These are phyloP conservation scores for Ancistrus triradiatus DNA, from an alignment of 2,113 vertebrate species.

Conservation along the genomic window DNA sequence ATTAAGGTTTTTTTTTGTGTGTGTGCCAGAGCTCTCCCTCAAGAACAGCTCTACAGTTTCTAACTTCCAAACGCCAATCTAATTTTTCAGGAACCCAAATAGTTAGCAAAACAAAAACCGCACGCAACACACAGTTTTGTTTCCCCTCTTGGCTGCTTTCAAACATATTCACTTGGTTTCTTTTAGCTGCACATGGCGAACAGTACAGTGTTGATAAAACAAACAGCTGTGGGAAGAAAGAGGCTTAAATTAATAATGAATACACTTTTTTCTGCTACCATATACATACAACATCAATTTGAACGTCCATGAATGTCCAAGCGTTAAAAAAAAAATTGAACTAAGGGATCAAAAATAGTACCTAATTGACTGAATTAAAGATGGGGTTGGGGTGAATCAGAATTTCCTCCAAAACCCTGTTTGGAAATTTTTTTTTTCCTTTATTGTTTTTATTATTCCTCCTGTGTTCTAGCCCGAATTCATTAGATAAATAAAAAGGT, in stretches of 20 bases:
- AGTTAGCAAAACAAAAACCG: slow-evolving; percentile 50
- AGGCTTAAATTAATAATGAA: no score
- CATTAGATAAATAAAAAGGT: slow-evolving; percentile 78
- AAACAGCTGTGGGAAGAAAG: slow-evolving; percentile 37
- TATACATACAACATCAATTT: no score
- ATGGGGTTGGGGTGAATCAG: neutral
- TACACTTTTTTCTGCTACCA: no score
- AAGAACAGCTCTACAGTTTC: no score
- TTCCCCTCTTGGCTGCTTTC: slow-evolving; percentile 35
- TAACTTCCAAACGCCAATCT: slow-evolving; percentile 44
- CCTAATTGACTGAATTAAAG: neutral
- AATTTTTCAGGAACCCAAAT: slow-evolving; percentile 42
- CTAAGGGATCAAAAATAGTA: neutral
- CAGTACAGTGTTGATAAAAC: slow-evolving; percentile 57
- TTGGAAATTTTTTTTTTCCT: slow-evolving; percentile 62
- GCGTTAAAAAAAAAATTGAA: neutral
- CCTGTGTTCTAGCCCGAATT: slow-evolving; percentile 24
- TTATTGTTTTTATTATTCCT: slow-evolving; percentile 72
- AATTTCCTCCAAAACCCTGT: neutral
- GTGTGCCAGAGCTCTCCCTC: no score
- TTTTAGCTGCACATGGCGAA: slow-evolving; percentile 41
- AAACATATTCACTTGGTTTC: slow-evolving; percentile 51
- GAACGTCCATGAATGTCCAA: no score
- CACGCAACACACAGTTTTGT: slow-evolving; percentile 42
- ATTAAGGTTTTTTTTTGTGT: no score